A percentile compares a stretch with the other conserved stretches of the same genome.
Conservation (phyloP, 2,113 vertebrate genomes). For the Cariama cristata region DNA sequence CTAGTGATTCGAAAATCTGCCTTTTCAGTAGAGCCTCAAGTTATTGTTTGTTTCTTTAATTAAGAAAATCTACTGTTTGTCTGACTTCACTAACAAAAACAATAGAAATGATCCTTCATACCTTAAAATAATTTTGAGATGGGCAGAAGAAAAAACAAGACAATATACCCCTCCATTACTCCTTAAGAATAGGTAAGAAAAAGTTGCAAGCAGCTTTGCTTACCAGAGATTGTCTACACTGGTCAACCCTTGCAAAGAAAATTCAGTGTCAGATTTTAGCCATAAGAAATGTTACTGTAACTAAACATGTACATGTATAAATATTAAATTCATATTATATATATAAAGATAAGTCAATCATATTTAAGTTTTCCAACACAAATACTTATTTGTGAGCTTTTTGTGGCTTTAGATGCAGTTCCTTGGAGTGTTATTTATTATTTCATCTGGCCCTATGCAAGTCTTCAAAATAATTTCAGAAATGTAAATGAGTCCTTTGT, state of each 20-base stretch:
- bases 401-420: not conserved
- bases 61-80: not conserved
- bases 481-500: conserved; percentile 53
- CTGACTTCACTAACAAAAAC: not conserved
- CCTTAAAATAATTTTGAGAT: not conserved
- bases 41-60: not conserved
- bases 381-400: not conserved
- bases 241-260: not conserved
- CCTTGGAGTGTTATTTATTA: not conserved
- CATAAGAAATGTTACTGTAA: not conserved
- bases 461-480: conserved; percentile 29
- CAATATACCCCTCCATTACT: not conserved
- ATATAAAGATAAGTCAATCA: not conserved
- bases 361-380: not conserved
- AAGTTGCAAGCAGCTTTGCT: not conserved
- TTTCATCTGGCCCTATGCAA: not conserved
- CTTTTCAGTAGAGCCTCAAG: not conserved
- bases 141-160: not conserved
- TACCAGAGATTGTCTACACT: not conserved
- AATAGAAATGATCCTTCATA: not conserved
- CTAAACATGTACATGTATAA: not conserved
- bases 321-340: not conserved
- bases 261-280: not conserved
- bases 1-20: not conserved
- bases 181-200: not conserved